phyloP scores from a whole-genome alignment of 2,113 vertebrate species.

The Tylochromis polylepis region DNA sequence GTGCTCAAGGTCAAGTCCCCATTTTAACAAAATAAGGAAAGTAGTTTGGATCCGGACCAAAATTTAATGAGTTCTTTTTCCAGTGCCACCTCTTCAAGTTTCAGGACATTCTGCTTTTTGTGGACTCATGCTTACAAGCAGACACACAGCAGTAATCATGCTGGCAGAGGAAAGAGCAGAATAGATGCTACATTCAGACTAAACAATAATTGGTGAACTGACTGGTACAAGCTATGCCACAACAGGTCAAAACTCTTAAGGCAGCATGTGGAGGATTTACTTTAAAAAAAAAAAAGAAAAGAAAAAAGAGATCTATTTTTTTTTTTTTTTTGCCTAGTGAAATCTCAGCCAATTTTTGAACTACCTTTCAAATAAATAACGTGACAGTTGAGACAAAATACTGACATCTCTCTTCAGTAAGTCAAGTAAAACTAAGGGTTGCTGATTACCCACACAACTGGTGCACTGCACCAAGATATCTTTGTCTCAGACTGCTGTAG shows the following conservation, averaged over 20 bases:
- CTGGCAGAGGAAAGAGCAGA: not conserved
- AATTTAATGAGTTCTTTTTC: not conserved
- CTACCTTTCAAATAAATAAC: not conserved
- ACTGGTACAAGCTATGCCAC: not conserved
- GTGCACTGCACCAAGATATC: not conserved
- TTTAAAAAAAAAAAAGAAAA: not conserved
- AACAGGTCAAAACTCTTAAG: not conserved
- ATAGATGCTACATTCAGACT: not conserved
- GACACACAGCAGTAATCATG: not conserved
- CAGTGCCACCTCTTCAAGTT: not conserved
- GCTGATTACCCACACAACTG: not conserved
- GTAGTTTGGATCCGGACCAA: not conserved
- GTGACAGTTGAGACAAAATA: not conserved
- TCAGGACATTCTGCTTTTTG: not conserved
- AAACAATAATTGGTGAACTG: not conserved
- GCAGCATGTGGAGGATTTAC: not conserved
- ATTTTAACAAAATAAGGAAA: not conserved
- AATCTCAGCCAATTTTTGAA: not conserved
- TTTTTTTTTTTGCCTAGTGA: not conserved
- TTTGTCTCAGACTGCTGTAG: not conserved
- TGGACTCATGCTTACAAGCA: not conserved
- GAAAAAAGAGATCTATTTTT: too few species aligned
- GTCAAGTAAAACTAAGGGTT: not conserved
- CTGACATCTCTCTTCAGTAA: not conserved
- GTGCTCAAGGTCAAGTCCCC: not conserved